These are phyloP conservation scores for Salvelinus fontinalis DNA, from an alignment of 2,113 vertebrate species.

Conservation along the genomic window DNA sequence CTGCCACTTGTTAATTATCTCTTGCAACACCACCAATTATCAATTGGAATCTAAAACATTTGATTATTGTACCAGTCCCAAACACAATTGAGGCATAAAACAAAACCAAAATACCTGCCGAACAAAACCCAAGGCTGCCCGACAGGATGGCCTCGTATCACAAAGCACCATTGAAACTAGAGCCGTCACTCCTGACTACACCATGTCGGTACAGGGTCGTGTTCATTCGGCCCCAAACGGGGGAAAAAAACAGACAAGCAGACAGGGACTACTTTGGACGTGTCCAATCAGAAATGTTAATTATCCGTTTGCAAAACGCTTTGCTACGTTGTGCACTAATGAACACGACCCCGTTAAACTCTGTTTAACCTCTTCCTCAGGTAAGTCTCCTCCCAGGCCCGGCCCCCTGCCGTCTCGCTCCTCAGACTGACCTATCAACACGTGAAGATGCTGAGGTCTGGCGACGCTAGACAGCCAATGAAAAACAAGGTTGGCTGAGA, in stretches of 20 bases:
- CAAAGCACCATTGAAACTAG: conserved; percentile 52
- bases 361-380: conserved; percentile 49
- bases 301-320: too few relatives aligned
- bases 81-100: conserved; percentile 13
- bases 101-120: background rate
- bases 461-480: conserved; percentile 48
- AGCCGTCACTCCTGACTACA: conserved; percentile 37
- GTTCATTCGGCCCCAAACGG: too few relatives aligned
- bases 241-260: too few relatives aligned
- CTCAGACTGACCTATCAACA: conserved; percentile 45
- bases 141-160: conserved; percentile 7
- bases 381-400: conserved; percentile 56
- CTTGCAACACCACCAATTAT: background rate
- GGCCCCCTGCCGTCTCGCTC: conserved; percentile 33
- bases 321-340: too few relatives aligned
- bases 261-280: too few relatives aligned
- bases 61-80: background rate
- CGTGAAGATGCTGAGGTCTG: conserved; percentile 48
- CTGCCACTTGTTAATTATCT: background rate
- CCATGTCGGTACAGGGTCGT: conserved; percentile 37
- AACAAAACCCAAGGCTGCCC: conserved; percentile 4
- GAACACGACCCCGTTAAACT: conserved; percentile 46
- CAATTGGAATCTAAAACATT: background rate
- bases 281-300: too few relatives aligned
- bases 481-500: conserved; percentile 37